phyloP scores from a whole-genome alignment of 1,140 invertebrate species.

The Dreissena rostriformis region DNA sequence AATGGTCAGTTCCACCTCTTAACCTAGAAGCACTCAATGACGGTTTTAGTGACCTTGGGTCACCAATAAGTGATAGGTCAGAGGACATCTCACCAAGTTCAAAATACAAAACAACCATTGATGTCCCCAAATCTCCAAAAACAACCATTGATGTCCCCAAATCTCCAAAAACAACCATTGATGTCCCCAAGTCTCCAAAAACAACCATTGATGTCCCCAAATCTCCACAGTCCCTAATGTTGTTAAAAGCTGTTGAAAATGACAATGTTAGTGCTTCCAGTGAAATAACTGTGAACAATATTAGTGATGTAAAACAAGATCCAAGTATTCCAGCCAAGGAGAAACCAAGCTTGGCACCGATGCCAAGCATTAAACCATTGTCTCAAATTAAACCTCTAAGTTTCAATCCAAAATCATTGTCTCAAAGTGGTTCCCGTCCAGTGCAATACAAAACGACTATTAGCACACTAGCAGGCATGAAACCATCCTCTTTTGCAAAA shows the following conservation, averaged over 20 bases:
- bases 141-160: conserved; percentile 40
- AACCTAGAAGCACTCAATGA: conserved; percentile 21
- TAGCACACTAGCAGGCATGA: conserved; percentile 12
- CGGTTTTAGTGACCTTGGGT: background rate
- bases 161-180: conserved; percentile 17
- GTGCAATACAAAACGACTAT: conserved; percentile 56
- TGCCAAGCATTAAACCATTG: conserved; percentile 48
- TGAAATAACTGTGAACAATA: no score
- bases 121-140: conserved; percentile 34
- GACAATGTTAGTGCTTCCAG: no score
- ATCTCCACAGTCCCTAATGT: background rate
- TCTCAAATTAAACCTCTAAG: conserved; percentile 56
- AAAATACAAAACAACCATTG: conserved; percentile 48
- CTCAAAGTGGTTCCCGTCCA: conserved; percentile 31
- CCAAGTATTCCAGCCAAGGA: background rate
- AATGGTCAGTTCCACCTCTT: conserved; percentile 26
- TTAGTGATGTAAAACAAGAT: no score
- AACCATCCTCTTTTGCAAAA: background rate
- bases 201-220: conserved; percentile 40
- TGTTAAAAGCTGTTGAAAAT: no score
- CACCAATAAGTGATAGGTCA: conserved; percentile 37
- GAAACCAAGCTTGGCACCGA: conserved; percentile 31
- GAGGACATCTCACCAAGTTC: conserved; percentile 14
- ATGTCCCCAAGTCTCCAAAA: conserved; percentile 24
- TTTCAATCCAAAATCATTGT: conserved; percentile 54